Conservation (phyloP, 2,113 vertebrate species). For the Percina caprodes region DNA sequence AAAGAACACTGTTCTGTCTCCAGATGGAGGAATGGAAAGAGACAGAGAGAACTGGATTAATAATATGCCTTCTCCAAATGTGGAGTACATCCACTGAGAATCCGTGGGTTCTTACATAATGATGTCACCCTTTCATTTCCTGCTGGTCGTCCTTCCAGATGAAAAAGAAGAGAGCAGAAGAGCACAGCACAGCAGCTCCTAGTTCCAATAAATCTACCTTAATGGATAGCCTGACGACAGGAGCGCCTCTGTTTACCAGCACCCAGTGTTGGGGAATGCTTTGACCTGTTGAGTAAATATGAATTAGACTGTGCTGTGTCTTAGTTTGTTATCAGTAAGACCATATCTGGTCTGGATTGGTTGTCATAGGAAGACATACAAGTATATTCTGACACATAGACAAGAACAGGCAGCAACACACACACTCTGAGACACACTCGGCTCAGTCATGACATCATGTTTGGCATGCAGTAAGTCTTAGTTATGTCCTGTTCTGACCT, state of each 20-base stretch:
- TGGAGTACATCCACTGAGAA: conserved; percentile 69
- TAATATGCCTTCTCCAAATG: conserved; percentile 65
- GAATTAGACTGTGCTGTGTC: neutral
- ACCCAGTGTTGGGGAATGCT: conserved; percentile 2
- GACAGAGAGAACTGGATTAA: conserved; percentile 38
- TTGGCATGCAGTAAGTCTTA: conserved; percentile 70
- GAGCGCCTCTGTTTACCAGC: conserved; percentile 47
- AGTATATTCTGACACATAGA: conserved; percentile 40
- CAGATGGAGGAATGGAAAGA: conserved; percentile 34
- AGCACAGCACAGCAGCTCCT: conserved; percentile 26
- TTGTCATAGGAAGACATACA: conserved; percentile 27
- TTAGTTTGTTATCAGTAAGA: conserved; percentile 49
- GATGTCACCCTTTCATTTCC: conserved; percentile 80
- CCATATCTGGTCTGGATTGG: conserved; percentile 51
- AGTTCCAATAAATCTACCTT: conserved; percentile 52
- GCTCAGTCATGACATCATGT: conserved; percentile 78
- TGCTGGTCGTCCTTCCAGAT: conserved; percentile 41
- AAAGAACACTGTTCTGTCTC: conserved; percentile 17
- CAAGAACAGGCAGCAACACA: conserved; percentile 45
- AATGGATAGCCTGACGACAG: conserved; percentile 49
- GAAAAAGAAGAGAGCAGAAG: conserved; percentile 34
- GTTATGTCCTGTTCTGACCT: conserved; percentile 79
- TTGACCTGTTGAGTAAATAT: conserved; percentile 5
- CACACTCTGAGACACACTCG: conserved; percentile 31
- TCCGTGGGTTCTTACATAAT: conserved; percentile 66